A percentile compares a stretch with the other conserved stretches of the same genome.
Evolutionary conservation across 2,113 vertebrate species (phyloP).

Genomic region (Rhinoderma darwinii): DNA sequence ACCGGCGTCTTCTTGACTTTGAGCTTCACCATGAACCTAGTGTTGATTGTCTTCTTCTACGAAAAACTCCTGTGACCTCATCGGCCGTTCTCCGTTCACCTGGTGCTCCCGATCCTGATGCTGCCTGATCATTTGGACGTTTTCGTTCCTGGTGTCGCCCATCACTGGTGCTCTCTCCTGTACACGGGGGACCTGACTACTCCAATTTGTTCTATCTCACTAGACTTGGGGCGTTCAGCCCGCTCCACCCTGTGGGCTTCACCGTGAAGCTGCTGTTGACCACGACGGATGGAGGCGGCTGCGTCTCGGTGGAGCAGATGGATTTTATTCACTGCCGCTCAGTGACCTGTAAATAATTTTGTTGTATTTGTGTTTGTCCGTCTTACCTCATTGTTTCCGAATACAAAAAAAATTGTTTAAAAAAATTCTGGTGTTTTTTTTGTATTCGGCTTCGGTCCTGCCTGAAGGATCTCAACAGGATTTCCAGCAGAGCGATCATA

Average conservation of each 20-base stretch:
- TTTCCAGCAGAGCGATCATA: no score
- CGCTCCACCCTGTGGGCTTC: background rate
- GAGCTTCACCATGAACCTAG: slow-evolving; percentile 86
- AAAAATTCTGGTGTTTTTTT: background rate
- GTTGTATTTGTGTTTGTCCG: background rate
- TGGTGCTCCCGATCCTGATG: slow-evolving; percentile 28
- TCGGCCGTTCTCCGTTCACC: background rate
- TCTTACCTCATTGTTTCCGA: background rate
- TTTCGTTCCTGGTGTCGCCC: background rate
- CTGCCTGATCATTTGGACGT: background rate
- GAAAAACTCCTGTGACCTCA: slow-evolving; percentile 73
- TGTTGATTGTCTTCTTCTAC: slow-evolving; percentile 85
- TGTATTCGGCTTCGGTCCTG: no score
- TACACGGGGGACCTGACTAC: background rate
- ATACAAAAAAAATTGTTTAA: background rate
- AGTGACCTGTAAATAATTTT: background rate
- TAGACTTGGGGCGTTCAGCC: background rate
- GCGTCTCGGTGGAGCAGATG: background rate
- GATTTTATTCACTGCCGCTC: background rate
- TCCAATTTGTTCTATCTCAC: background rate
- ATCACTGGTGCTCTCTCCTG: slow-evolving; percentile 39
- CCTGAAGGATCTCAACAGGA: no score
- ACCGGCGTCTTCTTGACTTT: slow-evolving; percentile 79
- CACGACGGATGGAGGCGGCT: no score
- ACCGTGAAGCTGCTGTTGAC: background rate